phyloP scores from a whole-genome alignment of 2,888 invertebrate species.

The Stictocephala bisonia region DNA sequence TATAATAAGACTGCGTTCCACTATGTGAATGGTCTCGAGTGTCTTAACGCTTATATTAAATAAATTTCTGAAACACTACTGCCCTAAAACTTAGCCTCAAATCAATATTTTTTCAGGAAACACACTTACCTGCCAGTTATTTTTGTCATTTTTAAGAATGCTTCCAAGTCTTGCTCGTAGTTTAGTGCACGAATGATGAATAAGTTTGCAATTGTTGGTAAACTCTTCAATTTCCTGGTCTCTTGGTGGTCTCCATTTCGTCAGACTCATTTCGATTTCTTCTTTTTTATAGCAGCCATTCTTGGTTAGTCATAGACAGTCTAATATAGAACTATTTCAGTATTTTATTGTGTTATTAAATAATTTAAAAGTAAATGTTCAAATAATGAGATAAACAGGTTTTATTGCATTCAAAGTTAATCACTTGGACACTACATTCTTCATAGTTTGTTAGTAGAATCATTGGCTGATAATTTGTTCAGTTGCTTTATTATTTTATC shows the following conservation, averaged over 20 bases:
- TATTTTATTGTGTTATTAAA: too few relatives aligned
- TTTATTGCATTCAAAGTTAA: too few relatives aligned
- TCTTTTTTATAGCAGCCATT: slow-evolving; percentile 19
- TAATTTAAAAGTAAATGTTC: too few relatives aligned
- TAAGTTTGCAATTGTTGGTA: slow-evolving; percentile 52
- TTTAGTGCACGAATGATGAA: slow-evolving; percentile 45
- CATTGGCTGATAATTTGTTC: neutral
- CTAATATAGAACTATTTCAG: too few relatives aligned
- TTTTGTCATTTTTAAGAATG: slow-evolving; percentile 48
- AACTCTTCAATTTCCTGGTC: slow-evolving; percentile 53
- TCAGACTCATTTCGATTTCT: slow-evolving; percentile 48
- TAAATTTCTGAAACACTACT: too few relatives aligned
- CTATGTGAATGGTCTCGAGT: too few relatives aligned
- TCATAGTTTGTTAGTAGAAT: too few relatives aligned
- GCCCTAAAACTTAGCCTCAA: neutral
- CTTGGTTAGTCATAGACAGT: too few relatives aligned
- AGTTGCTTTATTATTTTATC: neutral
- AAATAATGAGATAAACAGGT: too few relatives aligned
- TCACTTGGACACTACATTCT: too few relatives aligned
- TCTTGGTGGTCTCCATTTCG: slow-evolving; percentile 53
- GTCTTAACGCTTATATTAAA: too few relatives aligned
- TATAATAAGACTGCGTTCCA: too few relatives aligned
- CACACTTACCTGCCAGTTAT: slow-evolving; percentile 48
- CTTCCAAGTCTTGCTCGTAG: slow-evolving; percentile 52
- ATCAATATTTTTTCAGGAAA: neutral